Percentiles rank a stretch among this genome's conserved stretches.
Evolutionary conservation across 2,113 vertebrate genomes (phyloP).

Genomic region (Ciconia maguari): DNA sequence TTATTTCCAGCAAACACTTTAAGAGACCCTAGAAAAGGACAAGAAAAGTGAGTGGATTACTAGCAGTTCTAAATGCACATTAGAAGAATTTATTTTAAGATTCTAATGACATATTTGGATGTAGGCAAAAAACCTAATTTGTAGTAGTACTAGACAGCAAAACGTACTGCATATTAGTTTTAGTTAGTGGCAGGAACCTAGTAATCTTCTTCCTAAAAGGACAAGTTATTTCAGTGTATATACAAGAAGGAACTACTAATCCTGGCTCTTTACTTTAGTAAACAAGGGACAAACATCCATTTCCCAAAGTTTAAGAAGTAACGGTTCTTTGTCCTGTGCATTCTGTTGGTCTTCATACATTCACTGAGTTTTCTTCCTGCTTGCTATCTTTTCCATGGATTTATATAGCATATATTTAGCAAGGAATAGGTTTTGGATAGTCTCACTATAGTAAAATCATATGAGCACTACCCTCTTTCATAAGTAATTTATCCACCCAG

Average conservation of each 20-base stretch:
- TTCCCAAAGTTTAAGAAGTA: background rate
- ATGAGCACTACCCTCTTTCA: background rate
- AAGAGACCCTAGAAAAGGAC: background rate
- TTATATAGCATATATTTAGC: background rate
- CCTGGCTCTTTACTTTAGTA: background rate
- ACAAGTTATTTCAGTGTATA: background rate
- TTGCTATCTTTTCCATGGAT: background rate
- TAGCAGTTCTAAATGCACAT: background rate
- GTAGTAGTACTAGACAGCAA: background rate
- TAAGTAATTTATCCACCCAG: background rate
- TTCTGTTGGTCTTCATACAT: background rate
- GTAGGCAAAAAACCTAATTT: background rate
- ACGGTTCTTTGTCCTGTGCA: background rate
- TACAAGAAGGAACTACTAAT: background rate
- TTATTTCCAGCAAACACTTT: background rate
- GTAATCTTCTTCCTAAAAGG: background rate
- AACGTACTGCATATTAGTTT: background rate
- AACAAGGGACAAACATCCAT: background rate
- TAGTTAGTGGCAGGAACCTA: background rate
- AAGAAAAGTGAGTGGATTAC: background rate
- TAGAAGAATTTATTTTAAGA: background rate
- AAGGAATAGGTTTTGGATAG: background rate
- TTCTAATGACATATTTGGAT: background rate
- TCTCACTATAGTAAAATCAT: background rate
- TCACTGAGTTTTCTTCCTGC: background rate